Evolutionary conservation across 1,140 invertebrate genomes (phyloP).

Genomic region (Acromyrmex echinatior): DNA sequence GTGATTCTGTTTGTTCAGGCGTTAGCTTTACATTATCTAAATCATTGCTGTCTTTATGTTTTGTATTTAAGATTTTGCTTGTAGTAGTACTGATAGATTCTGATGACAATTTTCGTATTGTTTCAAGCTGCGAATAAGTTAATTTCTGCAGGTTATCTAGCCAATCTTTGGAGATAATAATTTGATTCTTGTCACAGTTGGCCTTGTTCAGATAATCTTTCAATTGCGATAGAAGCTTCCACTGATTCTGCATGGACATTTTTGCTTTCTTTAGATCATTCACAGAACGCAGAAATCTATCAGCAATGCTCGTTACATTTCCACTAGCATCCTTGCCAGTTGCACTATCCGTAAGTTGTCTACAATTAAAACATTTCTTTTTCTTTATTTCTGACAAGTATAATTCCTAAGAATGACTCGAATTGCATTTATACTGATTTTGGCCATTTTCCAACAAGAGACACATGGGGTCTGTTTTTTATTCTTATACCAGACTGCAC

Average conservation of each 20-base stretch:
- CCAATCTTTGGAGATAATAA: conserved; percentile 87
- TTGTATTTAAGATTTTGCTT: not conserved
- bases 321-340: conserved; percentile 77
- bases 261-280: conserved; percentile 75
- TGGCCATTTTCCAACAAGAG: not conserved
- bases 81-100: conserved; percentile 39
- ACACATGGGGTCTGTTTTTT: too few species aligned
- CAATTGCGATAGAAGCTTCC: conserved; percentile 86
- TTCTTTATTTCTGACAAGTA: not conserved
- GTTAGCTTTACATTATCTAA: conserved; percentile 35
- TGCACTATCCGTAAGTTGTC: conserved; percentile 74
- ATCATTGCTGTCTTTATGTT: not conserved
- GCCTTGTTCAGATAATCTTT: conserved; percentile 86
- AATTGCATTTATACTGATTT: not conserved
- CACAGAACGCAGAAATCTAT: conserved; percentile 73
- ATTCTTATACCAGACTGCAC: too few species aligned
- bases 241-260: conserved; percentile 86
- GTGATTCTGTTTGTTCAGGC: conserved; percentile 36
- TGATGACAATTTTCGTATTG: conserved; percentile 82
- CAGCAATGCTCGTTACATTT: conserved; percentile 76
- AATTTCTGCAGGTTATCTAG: conserved; percentile 85
- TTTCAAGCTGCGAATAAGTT: conserved; percentile 80
- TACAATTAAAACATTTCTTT: conserved; percentile 60
- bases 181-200: conserved; percentile 85
- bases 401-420: too few species aligned